phyloP scores from a whole-genome alignment of 2,797 vertebrate genomes.

The Sebastes umbrosus region DNA sequence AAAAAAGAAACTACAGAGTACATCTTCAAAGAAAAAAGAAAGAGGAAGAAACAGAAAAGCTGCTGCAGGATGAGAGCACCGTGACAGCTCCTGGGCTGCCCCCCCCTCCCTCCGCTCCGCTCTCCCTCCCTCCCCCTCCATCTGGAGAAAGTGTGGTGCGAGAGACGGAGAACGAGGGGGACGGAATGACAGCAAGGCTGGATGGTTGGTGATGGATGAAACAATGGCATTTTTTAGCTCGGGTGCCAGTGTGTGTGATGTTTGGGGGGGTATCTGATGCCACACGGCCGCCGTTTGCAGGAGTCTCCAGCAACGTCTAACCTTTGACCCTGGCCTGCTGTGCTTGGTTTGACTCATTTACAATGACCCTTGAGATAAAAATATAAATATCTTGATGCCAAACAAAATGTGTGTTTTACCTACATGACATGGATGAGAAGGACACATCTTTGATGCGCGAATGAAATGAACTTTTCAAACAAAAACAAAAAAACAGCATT shows the following conservation, averaged over 20 bases:
- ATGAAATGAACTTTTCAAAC: conserved; percentile 78
- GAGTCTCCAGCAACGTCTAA: conserved; percentile 30
- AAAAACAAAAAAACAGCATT: conserved; percentile 73
- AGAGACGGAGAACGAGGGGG: conserved; percentile 65
- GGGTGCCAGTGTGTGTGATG: conserved; percentile 33
- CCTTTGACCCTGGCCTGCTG: conserved; percentile 62
- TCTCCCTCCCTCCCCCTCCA: background rate
- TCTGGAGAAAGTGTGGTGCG: conserved; percentile 58
- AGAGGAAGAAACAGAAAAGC: conserved; percentile 70
- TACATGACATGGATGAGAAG: conserved; percentile 37
- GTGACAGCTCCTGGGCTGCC: conserved; percentile 80
- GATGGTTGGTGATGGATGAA: conserved; percentile 59
- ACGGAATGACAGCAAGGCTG: conserved; percentile 46
- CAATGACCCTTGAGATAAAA: conserved; percentile 62
- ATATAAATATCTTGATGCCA: conserved; percentile 68
- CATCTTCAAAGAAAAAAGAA: conserved; percentile 63
- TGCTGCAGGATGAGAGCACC: conserved; percentile 86
- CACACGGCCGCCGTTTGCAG: conserved; percentile 21
- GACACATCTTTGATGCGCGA: conserved; percentile 75
- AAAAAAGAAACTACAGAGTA: conserved; percentile 62
- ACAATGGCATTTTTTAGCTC: conserved; percentile 46
- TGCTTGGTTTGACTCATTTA: conserved; percentile 69
- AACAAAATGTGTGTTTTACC: conserved; percentile 75
- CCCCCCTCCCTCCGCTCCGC: background rate
- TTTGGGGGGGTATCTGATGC: conserved; percentile 16